Conservation (phyloP, 2,888 invertebrate genomes). For the Hydrotaea diabolus region DNA sequence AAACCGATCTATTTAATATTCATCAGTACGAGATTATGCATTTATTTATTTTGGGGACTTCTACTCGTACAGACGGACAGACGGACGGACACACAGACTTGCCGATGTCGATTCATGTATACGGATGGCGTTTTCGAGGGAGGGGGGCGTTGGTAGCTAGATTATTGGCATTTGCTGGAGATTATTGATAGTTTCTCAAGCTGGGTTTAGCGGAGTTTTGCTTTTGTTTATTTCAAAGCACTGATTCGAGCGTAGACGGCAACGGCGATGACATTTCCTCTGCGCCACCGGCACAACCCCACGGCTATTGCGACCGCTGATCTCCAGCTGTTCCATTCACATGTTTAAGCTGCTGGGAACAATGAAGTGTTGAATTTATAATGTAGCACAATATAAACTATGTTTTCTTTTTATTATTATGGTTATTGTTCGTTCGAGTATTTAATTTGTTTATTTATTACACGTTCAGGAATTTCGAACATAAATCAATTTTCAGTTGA, state of each 20-base stretch:
- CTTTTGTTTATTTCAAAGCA: not conserved
- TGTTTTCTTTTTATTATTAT: too few relatives aligned
- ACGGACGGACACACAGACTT: not conserved
- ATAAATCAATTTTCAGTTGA: not conserved
- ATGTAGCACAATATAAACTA: constrained; percentile 18
- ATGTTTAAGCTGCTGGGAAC: constrained; percentile 36
- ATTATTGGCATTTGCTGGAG: not conserved
- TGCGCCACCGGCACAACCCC: not conserved
- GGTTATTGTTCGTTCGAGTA: not conserved
- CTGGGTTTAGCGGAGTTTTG: not conserved
- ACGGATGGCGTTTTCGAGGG: not conserved
- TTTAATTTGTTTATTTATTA: not conserved
- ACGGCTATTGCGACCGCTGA: not conserved
- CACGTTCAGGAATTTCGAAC: not conserved
- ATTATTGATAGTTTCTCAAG: constrained; percentile 7
- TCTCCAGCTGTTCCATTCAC: constrained; percentile 60
- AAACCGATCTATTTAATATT: constrained; percentile 29
- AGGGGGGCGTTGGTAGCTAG: not conserved
- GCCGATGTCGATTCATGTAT: not conserved
- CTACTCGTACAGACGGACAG: not conserved
- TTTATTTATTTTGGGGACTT: not conserved
- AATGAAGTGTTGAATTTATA: constrained; percentile 53
- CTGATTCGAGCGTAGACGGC: not conserved
- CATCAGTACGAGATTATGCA: constrained; percentile 23
- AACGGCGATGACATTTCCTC: constrained; percentile 11